Evolutionary conservation across 2,797 vertebrate genomes (phyloP).

Genomic region (Rousettus madagascariensis): DNA sequence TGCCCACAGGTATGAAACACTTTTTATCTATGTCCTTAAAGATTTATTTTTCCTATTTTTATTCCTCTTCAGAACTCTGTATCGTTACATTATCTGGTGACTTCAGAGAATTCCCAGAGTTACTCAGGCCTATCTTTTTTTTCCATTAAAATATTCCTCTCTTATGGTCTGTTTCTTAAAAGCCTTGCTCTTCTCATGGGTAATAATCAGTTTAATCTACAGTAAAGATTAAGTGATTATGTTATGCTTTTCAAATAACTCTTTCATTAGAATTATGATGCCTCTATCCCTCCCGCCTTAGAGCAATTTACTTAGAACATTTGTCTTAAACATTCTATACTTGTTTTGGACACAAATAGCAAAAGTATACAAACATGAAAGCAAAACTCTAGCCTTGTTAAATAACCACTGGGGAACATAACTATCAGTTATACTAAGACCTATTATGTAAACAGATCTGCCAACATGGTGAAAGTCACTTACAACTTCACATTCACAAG

Average conservation of each 20-base stretch:
- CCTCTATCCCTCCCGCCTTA: background rate
- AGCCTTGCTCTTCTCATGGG: background rate
- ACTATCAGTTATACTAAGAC: background rate
- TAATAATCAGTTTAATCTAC: background rate
- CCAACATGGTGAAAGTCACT: background rate
- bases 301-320: slow-evolving; percentile 14
- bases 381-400: slow-evolving; percentile 15
- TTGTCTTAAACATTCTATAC: background rate
- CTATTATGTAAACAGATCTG: background rate
- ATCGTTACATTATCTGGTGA: background rate
- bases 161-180: background rate
- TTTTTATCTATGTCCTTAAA: background rate
- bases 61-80: background rate
- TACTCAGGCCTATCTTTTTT: background rate
- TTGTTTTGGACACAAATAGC: slow-evolving; percentile 4
- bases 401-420: background rate
- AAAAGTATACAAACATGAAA: slow-evolving; percentile 28
- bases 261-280: background rate
- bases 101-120: slow-evolving; percentile 4
- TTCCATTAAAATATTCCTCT: background rate
- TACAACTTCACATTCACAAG: background rate
- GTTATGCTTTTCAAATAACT: background rate
- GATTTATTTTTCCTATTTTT: background rate
- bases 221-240: background rate
- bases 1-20: background rate